phyloP scores from a whole-genome alignment of 2,888 invertebrate species.

The Volucella inanis region DNA sequence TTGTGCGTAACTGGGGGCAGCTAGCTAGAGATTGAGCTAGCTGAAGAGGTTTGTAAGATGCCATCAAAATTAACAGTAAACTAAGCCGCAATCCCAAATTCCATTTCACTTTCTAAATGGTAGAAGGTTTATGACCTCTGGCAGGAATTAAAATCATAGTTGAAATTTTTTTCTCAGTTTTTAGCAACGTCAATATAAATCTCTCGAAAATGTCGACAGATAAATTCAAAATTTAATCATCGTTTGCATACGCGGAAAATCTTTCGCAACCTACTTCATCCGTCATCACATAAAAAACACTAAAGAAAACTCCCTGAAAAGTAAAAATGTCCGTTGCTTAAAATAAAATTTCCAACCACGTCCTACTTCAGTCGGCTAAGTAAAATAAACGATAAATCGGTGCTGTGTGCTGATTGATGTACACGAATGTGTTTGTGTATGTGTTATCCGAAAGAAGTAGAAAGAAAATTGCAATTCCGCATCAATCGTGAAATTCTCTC shows the following conservation, averaged over 20 bases:
- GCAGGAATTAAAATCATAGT: no score
- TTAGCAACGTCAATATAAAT: no score
- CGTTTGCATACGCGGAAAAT: background rate
- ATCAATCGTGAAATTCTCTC: constrained; percentile 71
- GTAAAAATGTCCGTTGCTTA: constrained; percentile 34
- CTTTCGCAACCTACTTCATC: background rate
- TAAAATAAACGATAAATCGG: constrained; percentile 65
- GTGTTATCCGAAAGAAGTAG: constrained; percentile 66
- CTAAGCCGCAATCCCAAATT: no score
- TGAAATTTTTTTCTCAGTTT: no score
- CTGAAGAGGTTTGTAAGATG: no score
- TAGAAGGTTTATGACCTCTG: no score
- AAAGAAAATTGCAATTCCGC: constrained; percentile 74
- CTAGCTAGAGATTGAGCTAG: no score
- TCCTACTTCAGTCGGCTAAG: constrained; percentile 59
- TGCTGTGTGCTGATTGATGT: constrained; percentile 41
- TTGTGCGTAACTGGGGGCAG: no score
- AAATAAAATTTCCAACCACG: constrained; percentile 14
- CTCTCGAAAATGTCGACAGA: background rate
- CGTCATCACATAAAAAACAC: constrained; percentile 12
- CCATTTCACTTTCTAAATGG: no score
- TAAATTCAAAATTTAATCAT: background rate
- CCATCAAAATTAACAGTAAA: no score
- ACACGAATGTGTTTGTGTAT: constrained; percentile 67
- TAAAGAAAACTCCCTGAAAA: background rate